Evolutionary conservation across 2,797 vertebrate species (phyloP), one percentile per base, ranked within the genome.

Genomic region (Setipinna tenuifilis): DNA sequence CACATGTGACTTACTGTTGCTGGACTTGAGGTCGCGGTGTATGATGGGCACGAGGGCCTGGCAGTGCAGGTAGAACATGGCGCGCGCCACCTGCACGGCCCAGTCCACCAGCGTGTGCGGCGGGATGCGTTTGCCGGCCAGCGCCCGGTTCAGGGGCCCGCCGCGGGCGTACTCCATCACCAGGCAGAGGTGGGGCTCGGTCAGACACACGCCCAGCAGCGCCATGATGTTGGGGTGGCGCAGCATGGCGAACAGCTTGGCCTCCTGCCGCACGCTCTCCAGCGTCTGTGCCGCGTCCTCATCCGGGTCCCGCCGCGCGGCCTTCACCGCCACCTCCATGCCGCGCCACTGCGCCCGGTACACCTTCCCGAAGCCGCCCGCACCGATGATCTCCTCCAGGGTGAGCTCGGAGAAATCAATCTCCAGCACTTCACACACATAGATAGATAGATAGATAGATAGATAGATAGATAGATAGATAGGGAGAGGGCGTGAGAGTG

Each of bases 21-120:
- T 98, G 93, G 98, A 99, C 94, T 99, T 99, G 91, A 99, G 97
- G 94, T 99, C 98, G 7, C 98, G 95, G 93, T 99, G 98, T 89
- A 99, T 98, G 83, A 99, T 97, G 88, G 98, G 97, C 48, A 99
- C 98, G 82, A 99, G 97, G 48, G 98, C 98, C 94, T 98, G 96
- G 91, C 96, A 95, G 0, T 99, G 98, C 86, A 99, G 95, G 92
- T 99, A 99, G 87, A 95, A 95, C 97, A 99, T 99, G 81, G 97
- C 98, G 58, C 96, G 94, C 28, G 97, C 97, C 83, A 98, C 97
- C 94, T 99, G 98, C 84, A 99, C 98, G 0, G 98, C 98, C 98
- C 98, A 99, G 95, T 98, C 97, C 91, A 99, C 98, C 88, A 99
- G 94, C 21, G 98, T 97, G 91, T 97, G 97, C 0, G 98, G 98